Percentiles rank a stretch among this genome's conserved stretches.
Conservation (phyloP, 2,797 vertebrate species). For the Urocyon cinereoargenteus region DNA sequence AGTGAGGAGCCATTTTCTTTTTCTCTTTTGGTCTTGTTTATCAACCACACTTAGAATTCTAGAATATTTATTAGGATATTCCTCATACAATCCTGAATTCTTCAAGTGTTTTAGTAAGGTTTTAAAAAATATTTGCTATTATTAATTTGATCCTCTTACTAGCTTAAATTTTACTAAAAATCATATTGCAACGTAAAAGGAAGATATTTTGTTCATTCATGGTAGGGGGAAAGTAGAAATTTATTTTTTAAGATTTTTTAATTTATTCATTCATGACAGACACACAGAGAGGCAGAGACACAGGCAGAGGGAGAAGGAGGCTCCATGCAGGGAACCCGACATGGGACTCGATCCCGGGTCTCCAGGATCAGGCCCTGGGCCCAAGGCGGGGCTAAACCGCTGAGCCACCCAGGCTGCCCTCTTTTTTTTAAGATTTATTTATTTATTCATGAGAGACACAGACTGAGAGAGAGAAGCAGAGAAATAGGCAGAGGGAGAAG, state of each 20-base stretch:
- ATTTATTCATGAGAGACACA: too few species aligned
- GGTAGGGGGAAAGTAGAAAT: background rate
- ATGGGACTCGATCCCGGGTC: too few species aligned
- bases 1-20: background rate
- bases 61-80: background rate
- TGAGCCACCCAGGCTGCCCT: too few species aligned
- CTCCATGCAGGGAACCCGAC: too few species aligned
- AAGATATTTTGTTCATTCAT: slow-evolving; percentile 18
- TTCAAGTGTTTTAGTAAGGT: slow-evolving; percentile 11
- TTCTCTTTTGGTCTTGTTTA: background rate
- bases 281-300: too few species aligned
- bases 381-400: too few species aligned
- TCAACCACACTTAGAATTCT: background rate
- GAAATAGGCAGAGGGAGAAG: too few species aligned
- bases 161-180: slow-evolving; percentile 36
- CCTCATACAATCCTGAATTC: background rate
- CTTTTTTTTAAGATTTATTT: too few species aligned
- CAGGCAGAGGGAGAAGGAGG: too few species aligned
- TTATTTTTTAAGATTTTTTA: background rate
- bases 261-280: too few species aligned
- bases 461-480: too few species aligned
- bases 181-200: slow-evolving; percentile 33
- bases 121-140: slow-evolving; percentile 34
- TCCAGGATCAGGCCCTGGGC: too few species aligned
- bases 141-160: slow-evolving; percentile 24